Conservation (phyloP, 2,888 invertebrate genomes). For the Eledona agricola region DNA sequence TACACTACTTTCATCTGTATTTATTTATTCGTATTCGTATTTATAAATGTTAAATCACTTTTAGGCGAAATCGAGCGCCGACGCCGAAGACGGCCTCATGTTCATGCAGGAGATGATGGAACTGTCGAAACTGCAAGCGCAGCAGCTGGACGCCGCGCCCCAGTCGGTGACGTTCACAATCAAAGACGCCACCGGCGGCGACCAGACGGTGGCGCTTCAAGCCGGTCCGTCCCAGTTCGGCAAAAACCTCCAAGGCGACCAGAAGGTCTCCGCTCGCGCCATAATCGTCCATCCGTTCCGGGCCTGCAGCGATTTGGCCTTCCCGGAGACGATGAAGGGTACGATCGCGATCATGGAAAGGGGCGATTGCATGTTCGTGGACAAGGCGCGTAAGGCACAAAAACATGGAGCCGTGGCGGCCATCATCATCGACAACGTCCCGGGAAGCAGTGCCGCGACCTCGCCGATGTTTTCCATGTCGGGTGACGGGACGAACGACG, state of each 20-base stretch:
- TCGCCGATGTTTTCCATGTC: slow-evolving; percentile 96
- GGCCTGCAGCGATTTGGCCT: slow-evolving; percentile 72
- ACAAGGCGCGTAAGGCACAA: slow-evolving; percentile 88
- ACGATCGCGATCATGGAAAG: slow-evolving; percentile 87
- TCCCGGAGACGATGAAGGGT: slow-evolving; percentile 69
- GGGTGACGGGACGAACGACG: slow-evolving; percentile 88
- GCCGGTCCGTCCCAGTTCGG: slow-evolving; percentile 96
- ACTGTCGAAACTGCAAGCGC: slow-evolving; percentile 76
- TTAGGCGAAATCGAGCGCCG: slow-evolving; percentile 84
- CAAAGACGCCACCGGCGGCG: slow-evolving; percentile 54
- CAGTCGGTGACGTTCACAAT: slow-evolving; percentile 64
- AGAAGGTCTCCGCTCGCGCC: slow-evolving; percentile 71
- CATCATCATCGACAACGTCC: slow-evolving; percentile 85
- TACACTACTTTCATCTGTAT: no score
- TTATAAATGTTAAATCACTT: slow-evolving; percentile 30
- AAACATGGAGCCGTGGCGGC: slow-evolving; percentile 83
- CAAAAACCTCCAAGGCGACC: slow-evolving; percentile 72
- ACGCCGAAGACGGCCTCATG: slow-evolving; percentile 90
- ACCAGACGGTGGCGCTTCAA: slow-evolving; percentile 62
- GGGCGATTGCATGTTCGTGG: slow-evolving; percentile 95
- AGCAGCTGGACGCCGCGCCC: slow-evolving; percentile 67
- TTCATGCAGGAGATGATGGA: slow-evolving; percentile 99
- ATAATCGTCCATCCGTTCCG: slow-evolving; percentile 75
- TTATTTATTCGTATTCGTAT: no score
- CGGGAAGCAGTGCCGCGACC: slow-evolving; percentile 76